Evolutionary conservation across 2,888 invertebrate species (phyloP).

Genomic region (Agrochola litura): DNA sequence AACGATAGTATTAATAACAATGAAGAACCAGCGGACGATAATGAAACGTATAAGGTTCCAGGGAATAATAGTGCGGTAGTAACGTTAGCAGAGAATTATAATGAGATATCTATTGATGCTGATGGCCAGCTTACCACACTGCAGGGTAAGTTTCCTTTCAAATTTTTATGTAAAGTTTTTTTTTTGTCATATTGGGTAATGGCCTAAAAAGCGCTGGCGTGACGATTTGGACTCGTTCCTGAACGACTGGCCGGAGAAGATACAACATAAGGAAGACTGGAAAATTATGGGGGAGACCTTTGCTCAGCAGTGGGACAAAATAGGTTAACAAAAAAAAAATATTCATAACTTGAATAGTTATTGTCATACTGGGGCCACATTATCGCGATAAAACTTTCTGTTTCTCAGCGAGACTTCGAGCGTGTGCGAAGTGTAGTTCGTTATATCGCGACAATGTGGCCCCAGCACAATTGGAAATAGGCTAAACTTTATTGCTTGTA

Average conservation of each 20-base stretch:
- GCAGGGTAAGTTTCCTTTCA: slow-evolving; percentile 78
- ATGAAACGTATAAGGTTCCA: slow-evolving; percentile 88
- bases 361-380: background rate
- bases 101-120: slow-evolving; percentile 87
- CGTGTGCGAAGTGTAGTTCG: no score
- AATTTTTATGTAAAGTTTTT: background rate
- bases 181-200: background rate
- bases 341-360: background rate
- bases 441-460: no score
- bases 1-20: slow-evolving; percentile 89
- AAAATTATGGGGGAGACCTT: no score
- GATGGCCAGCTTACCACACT: slow-evolving; percentile 87
- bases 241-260: no score
- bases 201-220: no score
- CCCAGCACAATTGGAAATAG: background rate
- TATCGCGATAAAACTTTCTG: no score
- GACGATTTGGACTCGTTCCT: no score
- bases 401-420: no score
- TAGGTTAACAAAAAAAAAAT: no score
- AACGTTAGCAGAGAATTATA: slow-evolving; percentile 85
- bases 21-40: slow-evolving; percentile 75
- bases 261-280: no score
- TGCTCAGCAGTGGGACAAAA: no score
- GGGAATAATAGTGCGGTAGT: slow-evolving; percentile 84
- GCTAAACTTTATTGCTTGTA: background rate